These are phyloP conservation scores for Homalodisca vitripennis DNA, from an alignment of 1,140 invertebrate genomes.

Conservation along the genomic window DNA sequence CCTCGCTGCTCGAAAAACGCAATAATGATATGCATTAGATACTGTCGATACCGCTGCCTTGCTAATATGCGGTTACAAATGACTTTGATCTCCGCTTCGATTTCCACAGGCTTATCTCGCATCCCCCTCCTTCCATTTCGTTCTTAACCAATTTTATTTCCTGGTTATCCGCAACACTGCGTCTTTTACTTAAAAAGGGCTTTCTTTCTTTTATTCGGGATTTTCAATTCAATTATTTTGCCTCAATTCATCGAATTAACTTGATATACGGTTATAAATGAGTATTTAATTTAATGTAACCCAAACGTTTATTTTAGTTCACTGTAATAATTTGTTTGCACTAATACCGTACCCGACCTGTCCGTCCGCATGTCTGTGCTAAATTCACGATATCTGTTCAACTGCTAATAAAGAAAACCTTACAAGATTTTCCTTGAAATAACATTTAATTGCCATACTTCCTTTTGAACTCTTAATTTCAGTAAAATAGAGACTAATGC, in stretches of 20 bases:
- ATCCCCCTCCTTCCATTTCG: not conserved
- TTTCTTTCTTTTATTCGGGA: not conserved
- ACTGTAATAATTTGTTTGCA: too few species aligned
- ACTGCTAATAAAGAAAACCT: too few species aligned
- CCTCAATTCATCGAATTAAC: not conserved
- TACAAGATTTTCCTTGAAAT: too few species aligned
- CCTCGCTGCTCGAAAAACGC: not conserved
- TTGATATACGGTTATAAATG: too few species aligned
- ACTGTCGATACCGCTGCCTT: constrained; percentile 1
- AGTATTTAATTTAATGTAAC: too few species aligned
- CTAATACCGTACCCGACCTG: too few species aligned
- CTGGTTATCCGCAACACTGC: not conserved
- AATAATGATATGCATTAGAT: constrained; percentile 20
- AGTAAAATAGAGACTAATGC: too few species aligned
- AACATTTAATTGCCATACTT: too few species aligned
- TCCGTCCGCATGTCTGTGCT: too few species aligned
- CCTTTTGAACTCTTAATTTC: too few species aligned
- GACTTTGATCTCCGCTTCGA: constrained; percentile 10
- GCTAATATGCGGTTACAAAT: constrained; percentile 17
- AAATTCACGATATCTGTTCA: too few species aligned
- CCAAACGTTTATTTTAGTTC: too few species aligned
- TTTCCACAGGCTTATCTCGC: not conserved
- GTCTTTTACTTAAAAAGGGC: not conserved
- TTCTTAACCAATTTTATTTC: not conserved
- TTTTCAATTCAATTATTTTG: constrained; percentile 3